These are phyloP conservation scores for Penaeus monodon DNA, from an alignment of 2,888 invertebrate genomes.

Conservation along the genomic window DNA sequence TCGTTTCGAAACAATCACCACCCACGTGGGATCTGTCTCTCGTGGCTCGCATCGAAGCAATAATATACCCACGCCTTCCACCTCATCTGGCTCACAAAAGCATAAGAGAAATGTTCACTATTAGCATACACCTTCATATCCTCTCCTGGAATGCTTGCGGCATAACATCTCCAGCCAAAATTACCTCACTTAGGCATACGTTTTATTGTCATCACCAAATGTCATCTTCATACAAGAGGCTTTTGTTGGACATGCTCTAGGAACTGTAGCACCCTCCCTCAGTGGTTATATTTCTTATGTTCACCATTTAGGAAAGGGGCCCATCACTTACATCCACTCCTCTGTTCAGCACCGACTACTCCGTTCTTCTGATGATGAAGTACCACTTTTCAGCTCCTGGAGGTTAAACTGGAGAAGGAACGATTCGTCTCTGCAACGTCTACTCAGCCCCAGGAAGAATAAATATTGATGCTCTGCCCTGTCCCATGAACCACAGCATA, in stretches of 20 bases:
- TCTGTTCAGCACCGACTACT: conserved; percentile 3
- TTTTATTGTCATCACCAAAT: neutral
- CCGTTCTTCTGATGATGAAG: neutral
- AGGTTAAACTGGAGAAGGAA: neutral
- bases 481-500: neutral
- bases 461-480: neutral
- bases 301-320: neutral
- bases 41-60: too few relatives aligned
- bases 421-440: neutral
- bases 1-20: too few relatives aligned
- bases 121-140: neutral
- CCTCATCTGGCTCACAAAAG: too few relatives aligned
- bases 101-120: neutral
- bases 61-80: too few relatives aligned
- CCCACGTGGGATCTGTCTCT: too few relatives aligned
- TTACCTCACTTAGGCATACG: neutral
- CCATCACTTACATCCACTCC: conserved; percentile 12
- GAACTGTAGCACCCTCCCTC: neutral
- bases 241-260: neutral
- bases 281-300: neutral
- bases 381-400: neutral
- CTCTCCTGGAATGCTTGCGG: neutral
- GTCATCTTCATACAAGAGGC: neutral
- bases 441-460: neutral
- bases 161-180: neutral